Conservation (phyloP, 2,113 vertebrate genomes). For the Eublepharis macularius region DNA sequence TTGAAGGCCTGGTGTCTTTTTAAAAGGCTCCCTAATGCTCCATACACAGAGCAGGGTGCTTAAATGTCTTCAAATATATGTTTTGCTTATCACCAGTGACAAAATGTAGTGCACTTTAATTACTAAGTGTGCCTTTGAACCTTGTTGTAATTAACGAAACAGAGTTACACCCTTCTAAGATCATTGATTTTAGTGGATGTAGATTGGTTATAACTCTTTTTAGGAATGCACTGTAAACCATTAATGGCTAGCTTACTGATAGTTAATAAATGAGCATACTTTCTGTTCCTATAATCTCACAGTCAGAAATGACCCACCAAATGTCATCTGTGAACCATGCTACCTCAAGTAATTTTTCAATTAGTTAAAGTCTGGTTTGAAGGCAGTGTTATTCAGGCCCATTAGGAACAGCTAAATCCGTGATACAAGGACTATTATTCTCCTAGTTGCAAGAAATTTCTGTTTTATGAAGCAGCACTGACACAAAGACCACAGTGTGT, state of each 20-base stretch:
- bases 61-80: constrained; percentile 3
- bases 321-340: constrained; percentile 34
- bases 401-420: constrained; percentile 67
- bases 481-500: constrained; percentile 92
- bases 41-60: not conserved
- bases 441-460: constrained; percentile 78
- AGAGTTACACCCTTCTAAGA: too few species aligned
- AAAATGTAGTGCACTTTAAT: not conserved
- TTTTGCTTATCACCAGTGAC: not conserved
- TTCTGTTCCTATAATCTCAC: not conserved
- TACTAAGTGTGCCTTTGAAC: constrained; percentile 12
- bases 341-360: constrained; percentile 67
- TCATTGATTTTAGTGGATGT: too few species aligned
- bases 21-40: not conserved
- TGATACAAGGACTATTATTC: constrained; percentile 76
- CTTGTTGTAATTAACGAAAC: not conserved
- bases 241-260: not conserved
- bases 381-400: constrained; percentile 58
- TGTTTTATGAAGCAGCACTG: constrained; percentile 66
- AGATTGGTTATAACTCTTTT: too few species aligned
- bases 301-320: constrained; percentile 8
- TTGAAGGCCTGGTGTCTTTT: not conserved
- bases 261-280: constrained; percentile 27
- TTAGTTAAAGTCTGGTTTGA: constrained; percentile 66
- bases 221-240: not conserved